phyloP scores from a whole-genome alignment of 2,888 invertebrate genomes.

The Laspeyria flexula region DNA sequence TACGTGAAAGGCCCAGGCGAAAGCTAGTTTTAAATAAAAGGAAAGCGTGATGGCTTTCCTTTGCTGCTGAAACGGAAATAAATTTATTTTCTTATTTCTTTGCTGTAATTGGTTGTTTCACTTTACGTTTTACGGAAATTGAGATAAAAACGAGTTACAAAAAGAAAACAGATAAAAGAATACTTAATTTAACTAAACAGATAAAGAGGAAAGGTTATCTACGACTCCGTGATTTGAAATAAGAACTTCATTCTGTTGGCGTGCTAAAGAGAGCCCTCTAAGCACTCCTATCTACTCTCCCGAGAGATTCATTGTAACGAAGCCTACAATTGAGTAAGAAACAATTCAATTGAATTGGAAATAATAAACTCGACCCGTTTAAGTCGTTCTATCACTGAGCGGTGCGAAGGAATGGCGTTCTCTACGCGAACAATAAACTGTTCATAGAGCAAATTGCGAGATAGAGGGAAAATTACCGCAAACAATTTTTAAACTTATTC shows the following conservation, averaged over 20 bases:
- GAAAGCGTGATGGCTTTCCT: too few relatives aligned
- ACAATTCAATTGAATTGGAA: conserved; percentile 63
- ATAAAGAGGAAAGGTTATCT: conserved; percentile 19
- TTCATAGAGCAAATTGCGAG: conserved; percentile 57
- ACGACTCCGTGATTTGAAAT: conserved; percentile 32
- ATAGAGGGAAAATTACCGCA: conserved; percentile 36
- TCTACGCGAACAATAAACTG: conserved; percentile 68
- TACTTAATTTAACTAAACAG: conserved; percentile 13
- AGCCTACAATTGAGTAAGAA: conserved; percentile 51
- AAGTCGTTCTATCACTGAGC: conserved; percentile 60
- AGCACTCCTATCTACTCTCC: conserved; percentile 29
- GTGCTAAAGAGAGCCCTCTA: conserved; percentile 17
- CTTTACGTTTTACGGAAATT: not conserved
- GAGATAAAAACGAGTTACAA: conserved; percentile 4
- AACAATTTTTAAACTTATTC: conserved; percentile 49
- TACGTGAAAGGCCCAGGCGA: too few relatives aligned
- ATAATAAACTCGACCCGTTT: conserved; percentile 60
- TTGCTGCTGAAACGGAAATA: too few relatives aligned
- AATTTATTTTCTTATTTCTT: not conserved
- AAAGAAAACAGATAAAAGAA: conserved; percentile 16
- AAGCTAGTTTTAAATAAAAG: not conserved
- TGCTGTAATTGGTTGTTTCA: conserved; percentile 1
- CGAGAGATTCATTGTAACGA: conserved; percentile 50
- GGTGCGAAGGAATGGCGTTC: conserved; percentile 64
- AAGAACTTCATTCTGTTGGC: conserved; percentile 28